Conservation (phyloP, 2,888 invertebrate species). For the Neoscelio sp. region DNA sequence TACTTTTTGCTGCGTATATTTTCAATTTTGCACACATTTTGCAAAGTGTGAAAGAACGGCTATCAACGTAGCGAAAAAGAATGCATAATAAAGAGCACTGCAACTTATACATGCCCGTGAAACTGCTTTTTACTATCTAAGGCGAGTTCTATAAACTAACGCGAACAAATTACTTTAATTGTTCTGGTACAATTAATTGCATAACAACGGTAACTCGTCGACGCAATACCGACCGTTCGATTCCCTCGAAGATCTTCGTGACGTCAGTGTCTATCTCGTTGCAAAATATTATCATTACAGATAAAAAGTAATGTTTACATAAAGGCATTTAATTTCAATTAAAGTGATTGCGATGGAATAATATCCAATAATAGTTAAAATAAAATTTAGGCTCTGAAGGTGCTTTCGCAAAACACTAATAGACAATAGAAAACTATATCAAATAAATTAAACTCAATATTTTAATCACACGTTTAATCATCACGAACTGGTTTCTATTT, state of each 20-base stretch:
- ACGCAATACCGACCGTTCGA: constrained; percentile 36
- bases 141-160: constrained; percentile 47
- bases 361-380: too few species aligned
- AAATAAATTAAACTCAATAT: too few species aligned
- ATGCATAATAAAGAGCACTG: constrained; percentile 38
- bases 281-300: not conserved
- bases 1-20: too few species aligned
- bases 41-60: constrained; percentile 37
- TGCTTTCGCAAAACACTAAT: too few species aligned
- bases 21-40: constrained; percentile 5
- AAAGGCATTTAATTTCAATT: too few species aligned
- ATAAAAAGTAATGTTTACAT: not conserved
- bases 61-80: constrained; percentile 13
- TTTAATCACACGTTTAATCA: too few species aligned
- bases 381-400: too few species aligned
- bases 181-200: constrained; percentile 62
- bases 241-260: constrained; percentile 49
- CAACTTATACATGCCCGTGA: constrained; percentile 41
- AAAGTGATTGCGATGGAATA: too few species aligned
- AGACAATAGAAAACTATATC: too few species aligned
- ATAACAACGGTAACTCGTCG: constrained; percentile 50
- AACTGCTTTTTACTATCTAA: constrained; percentile 59
- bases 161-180: constrained; percentile 57
- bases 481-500: too few species aligned
- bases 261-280: constrained; percentile 11